Percentiles rank a stretch among this genome's conserved stretches.
phyloP scores from a whole-genome alignment of 2,888 invertebrate genomes.

The Drosophila prolongata region DNA sequence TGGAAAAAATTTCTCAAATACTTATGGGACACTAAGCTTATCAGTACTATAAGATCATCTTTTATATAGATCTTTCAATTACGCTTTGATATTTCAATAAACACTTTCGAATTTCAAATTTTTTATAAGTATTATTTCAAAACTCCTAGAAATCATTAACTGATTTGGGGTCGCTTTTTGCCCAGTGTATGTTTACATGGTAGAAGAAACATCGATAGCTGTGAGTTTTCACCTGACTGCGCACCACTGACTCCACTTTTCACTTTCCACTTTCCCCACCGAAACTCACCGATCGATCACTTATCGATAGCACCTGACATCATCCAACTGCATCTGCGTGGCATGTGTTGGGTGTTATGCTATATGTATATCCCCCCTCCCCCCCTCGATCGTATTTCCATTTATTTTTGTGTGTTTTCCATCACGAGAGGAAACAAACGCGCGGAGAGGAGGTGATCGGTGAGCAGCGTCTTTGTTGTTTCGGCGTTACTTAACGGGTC shows the following conservation, averaged over 20 bases:
- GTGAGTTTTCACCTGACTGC: slow-evolving; percentile 12
- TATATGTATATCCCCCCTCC: background rate
- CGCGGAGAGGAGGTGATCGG: slow-evolving; percentile 15
- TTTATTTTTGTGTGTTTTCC: slow-evolving; percentile 20
- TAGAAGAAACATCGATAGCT: slow-evolving; percentile 13
- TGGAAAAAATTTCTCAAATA: no score
- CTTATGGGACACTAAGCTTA: no score
- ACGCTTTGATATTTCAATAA: no score
- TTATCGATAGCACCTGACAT: slow-evolving; percentile 23
- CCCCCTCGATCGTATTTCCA: slow-evolving; percentile 4
- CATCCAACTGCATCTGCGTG: slow-evolving; percentile 31
- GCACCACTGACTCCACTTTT: slow-evolving; percentile 14
- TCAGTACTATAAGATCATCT: no score
- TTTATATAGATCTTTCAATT: no score
- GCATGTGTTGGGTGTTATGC: slow-evolving; percentile 25
- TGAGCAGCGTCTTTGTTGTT: slow-evolving; percentile 14
- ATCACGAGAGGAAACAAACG: slow-evolving; percentile 39
- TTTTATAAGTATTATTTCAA: no score
- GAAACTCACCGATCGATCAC: background rate
- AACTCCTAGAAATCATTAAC: no score
- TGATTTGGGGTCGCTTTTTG: background rate
- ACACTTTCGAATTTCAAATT: no score
- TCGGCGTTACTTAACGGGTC: slow-evolving; percentile 45
- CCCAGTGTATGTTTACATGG: background rate
- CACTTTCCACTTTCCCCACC: background rate